A percentile compares a stretch with the other conserved stretches of the same genome.
Evolutionary conservation across 1,140 invertebrate genomes (phyloP).

Genomic region (Drosophila sturtevanti): DNA sequence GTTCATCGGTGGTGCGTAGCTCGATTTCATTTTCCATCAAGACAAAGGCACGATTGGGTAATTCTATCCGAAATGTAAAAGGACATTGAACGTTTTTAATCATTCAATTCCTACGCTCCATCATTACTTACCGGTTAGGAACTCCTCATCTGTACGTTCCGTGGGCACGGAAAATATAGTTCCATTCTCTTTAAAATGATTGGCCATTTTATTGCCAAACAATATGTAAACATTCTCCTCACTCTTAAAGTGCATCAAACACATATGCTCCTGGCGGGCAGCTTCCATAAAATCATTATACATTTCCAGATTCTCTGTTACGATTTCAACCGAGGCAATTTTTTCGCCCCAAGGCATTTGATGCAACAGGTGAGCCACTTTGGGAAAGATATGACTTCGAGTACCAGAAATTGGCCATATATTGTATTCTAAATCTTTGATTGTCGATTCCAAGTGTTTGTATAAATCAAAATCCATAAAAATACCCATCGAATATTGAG

Average conservation of each 20-base stretch:
- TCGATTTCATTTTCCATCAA: constrained; percentile 78
- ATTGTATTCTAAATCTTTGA: constrained; percentile 75
- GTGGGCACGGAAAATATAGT: constrained; percentile 74
- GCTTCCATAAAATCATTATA: constrained; percentile 82
- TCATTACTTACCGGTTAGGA: constrained; percentile 58
- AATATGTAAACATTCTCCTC: constrained; percentile 75
- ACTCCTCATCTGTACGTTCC: constrained; percentile 62
- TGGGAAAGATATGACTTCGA: constrained; percentile 63
- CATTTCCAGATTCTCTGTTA: constrained; percentile 67
- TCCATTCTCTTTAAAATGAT: constrained; percentile 74
- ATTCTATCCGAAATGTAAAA: constrained; percentile 32
- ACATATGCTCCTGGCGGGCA: constrained; percentile 73
- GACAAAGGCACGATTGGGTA: constrained; percentile 69
- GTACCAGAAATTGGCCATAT: constrained; percentile 78
- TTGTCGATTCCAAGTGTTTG: constrained; percentile 55
- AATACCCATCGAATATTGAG: constrained; percentile 67
- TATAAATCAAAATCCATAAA: constrained; percentile 75
- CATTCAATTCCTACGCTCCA: not conserved
- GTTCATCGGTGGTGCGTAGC: constrained; percentile 49
- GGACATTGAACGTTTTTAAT: not conserved
- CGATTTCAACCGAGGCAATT: constrained; percentile 78
- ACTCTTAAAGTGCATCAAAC: constrained; percentile 80
- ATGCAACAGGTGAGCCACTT: constrained; percentile 74
- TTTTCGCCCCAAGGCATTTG: constrained; percentile 81
- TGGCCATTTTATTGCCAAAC: constrained; percentile 73